phyloP scores from a whole-genome alignment of 64 coral and sea anemone genomes.

The Stichodactyla helianthus region DNA sequence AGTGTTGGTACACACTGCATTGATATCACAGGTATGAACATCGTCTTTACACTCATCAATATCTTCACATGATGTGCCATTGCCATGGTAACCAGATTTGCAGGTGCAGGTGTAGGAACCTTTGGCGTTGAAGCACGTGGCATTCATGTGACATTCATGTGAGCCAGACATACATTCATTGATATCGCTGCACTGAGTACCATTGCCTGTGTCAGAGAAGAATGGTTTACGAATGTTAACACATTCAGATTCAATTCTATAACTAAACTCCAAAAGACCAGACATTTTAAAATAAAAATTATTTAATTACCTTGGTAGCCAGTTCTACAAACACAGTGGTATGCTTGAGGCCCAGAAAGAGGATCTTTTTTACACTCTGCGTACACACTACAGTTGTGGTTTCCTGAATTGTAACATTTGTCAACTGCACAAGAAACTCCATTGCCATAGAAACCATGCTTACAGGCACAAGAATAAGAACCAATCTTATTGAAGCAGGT shows the following conservation, averaged over 20 bases:
- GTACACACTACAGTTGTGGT: constrained; percentile 14
- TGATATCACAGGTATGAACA: not conserved
- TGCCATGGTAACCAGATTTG: not conserved
- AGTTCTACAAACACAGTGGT: constrained; percentile 5
- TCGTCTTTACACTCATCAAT: constrained; percentile 27
- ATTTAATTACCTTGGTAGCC: not conserved
- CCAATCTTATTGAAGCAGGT: constrained; percentile 28
- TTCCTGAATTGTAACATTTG: not conserved
- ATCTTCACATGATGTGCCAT: constrained; percentile 10
- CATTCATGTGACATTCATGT: too few relatives aligned
- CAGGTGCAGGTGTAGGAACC: too few relatives aligned
- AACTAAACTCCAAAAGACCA: too few relatives aligned
- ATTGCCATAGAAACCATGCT: constrained; percentile 34
- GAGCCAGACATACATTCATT: not conserved
- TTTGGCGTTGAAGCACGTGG: too few relatives aligned
- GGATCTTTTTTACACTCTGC: constrained; percentile 2
- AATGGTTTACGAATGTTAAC: too few relatives aligned
- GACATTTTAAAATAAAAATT: too few relatives aligned
- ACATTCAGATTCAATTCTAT: too few relatives aligned
- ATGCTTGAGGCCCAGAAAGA: not conserved
- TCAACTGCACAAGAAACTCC: constrained; percentile 29
- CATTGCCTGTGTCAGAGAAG: too few relatives aligned
- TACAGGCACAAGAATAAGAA: constrained; percentile 35
- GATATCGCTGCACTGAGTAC: not conserved
- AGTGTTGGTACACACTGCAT: not conserved